phyloP scores from a whole-genome alignment of 2,113 vertebrate genomes.

The Forbesichthys papilliferus region DNA sequence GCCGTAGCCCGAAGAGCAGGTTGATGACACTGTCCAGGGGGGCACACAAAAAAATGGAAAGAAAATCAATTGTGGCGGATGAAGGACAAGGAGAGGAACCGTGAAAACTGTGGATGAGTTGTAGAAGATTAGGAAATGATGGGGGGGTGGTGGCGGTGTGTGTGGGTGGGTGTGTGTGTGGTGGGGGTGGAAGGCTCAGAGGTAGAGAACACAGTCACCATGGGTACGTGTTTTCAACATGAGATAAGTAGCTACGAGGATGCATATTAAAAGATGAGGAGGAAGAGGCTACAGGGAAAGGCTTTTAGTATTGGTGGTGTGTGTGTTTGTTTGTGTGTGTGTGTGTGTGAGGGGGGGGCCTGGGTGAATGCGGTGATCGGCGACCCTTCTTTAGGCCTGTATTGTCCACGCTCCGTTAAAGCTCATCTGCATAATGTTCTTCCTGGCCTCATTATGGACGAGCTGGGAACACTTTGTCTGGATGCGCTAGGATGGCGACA shows the following conservation, averaged over 20 bases:
- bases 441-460: conserved; percentile 60
- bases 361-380: conserved; percentile 20
- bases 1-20: conserved; percentile 39
- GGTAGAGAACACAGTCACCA: too few species aligned
- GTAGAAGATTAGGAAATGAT: too few species aligned
- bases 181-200: not conserved
- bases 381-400: conserved; percentile 43
- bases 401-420: conserved; percentile 49
- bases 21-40: conserved; percentile 33
- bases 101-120: not conserved
- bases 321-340: too few species aligned
- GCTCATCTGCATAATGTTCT: conserved; percentile 68
- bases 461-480: conserved; percentile 41
- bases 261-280: conserved; percentile 19
- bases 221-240: not conserved
- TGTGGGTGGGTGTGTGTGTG: not conserved
- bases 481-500: conserved; percentile 37
- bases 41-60: conserved; percentile 1
- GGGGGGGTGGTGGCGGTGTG: too few species aligned
- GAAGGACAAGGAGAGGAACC: not conserved
- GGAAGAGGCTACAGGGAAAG: not conserved
- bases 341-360: not conserved
- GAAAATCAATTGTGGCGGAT: conserved; percentile 12
- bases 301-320: not conserved
- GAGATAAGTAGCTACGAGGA: conserved; percentile 8